Evolutionary conservation across 2,113 vertebrate genomes (phyloP), one percentile per base, ranked within the genome.

Genomic region (Capricornis sumatraensis): DNA sequence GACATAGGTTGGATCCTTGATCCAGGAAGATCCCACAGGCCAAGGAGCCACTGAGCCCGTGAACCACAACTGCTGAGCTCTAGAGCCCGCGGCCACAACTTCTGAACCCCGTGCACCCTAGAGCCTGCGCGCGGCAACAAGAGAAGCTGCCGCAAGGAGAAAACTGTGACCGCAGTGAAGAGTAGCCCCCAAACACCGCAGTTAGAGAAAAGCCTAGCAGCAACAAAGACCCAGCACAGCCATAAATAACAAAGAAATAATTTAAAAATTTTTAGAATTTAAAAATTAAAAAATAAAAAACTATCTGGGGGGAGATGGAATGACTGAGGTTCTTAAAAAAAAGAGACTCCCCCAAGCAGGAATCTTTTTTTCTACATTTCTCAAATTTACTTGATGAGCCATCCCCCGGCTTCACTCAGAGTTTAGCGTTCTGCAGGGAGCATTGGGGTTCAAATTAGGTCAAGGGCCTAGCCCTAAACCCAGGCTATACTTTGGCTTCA

Each of bases 281-380:
- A 23, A 40, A 40, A 36, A 40, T 71, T 23, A 23, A 71, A 71
- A 71, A 71, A 23, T 36, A 3, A 71, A 36, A 71, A 36, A 23
- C n/a, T 23, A 74, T 40, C 67, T 74, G 62, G 19, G 19, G 5
- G n/a, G 67, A 95, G 58, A 86, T 2, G 7, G 45, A 43, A 74
- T 93, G 89, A 96, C 47, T 91, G 45, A 95, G 57, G 2, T 84
- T 93, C 87, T n/a, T 88, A 40, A 62, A 53, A 89, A 47, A 84
- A n/a, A 81, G 6, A 62, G 45, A 79, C 85, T 71, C 19, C 6
- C 53, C 53, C 16, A 52, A 95, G 47, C 36, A 6, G 45, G 40
- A 95, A 92, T 83, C 87, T 33, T 78, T 57, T 95, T 81, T 81
- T 82, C 30, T 94, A 45, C 19, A 76, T 86, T 91, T 91, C 43